Evolutionary conservation across 2,113 vertebrate species (phyloP).

Genomic region (Macroglossus sobrinus): DNA sequence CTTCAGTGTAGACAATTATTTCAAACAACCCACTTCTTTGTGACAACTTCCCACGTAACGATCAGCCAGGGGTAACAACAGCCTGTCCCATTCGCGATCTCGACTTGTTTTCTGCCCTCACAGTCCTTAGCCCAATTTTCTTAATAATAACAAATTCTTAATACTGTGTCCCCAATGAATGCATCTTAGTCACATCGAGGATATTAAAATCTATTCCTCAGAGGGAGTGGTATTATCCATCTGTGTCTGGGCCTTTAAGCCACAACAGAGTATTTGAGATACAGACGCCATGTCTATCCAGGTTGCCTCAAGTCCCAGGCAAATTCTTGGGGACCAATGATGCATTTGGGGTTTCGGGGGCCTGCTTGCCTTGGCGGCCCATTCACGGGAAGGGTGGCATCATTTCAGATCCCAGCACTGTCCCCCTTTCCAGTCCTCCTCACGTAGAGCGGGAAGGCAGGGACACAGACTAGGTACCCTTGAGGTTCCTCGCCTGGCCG

Average conservation of each 20-base stretch:
- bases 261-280: background rate
- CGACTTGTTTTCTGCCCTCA: background rate
- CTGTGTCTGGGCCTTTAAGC: background rate
- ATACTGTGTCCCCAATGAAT: background rate
- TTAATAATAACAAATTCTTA: background rate
- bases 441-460: rapidly evolving
- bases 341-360: background rate
- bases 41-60: rapidly evolving
- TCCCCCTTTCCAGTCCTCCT: background rate
- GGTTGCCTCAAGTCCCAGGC: too few relatives aligned
- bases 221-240: background rate
- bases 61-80: background rate
- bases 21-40: background rate
- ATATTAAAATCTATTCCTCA: background rate
- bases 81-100: background rate
- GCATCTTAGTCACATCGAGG: background rate
- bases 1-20: background rate
- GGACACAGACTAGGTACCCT: background rate
- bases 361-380: background rate
- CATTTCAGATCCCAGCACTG: background rate
- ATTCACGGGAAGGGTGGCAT: too few relatives aligned
- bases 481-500: background rate
- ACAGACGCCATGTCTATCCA: background rate
- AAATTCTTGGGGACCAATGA: background rate
- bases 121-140: background rate